Evolutionary conservation across 1,140 invertebrate species (phyloP), one percentile per base, ranked within the genome.

Genomic region (Drosophila melanica): DNA sequence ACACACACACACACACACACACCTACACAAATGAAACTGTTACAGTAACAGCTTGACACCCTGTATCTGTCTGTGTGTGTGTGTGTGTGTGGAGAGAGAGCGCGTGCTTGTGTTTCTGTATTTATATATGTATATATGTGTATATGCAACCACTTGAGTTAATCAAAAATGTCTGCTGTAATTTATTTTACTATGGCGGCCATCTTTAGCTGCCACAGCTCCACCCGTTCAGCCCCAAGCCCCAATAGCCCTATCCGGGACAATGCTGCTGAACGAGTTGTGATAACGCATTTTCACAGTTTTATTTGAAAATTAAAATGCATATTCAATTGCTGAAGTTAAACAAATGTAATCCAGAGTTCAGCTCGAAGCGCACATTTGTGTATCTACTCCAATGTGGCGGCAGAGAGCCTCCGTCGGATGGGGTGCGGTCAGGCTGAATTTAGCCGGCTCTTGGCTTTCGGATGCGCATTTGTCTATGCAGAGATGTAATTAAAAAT

Each of bases 101-200:
- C 23, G 47, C 23, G 47, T 50, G 47, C 18, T 27, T 30, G 45
- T 42, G 51, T 23, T 23, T 23, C 20, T 54, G 20, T 54, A 41
- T 48, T 45, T 37, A 4, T 64, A 45, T 33, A 1, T 37, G 41
- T 74, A 30, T 71, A 65, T 86, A 8, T 74, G 73, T 84, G 76
- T 89, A 72, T 84, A 77, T 89, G 84, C 84, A 89, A 89, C 84
- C 84, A 89, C 84, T 89, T 89, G 84, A 89, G 84, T 89, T 89
- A 89, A 89, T 89, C 84, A 89, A 89, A 89, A 89, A 89, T 87
- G 84, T 89, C 84, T 89, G 84, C 84, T 89, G 84, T 89, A 89
- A 89, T 89, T 89, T 89, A 89, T 89, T 89, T 89, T 89, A 89
- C 84, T 89, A 89, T 77, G 77, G 82, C 76, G 84, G 84, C 82